Conservation (phyloP, 2,113 vertebrate genomes). For the Orthonyx spaldingii region DNA sequence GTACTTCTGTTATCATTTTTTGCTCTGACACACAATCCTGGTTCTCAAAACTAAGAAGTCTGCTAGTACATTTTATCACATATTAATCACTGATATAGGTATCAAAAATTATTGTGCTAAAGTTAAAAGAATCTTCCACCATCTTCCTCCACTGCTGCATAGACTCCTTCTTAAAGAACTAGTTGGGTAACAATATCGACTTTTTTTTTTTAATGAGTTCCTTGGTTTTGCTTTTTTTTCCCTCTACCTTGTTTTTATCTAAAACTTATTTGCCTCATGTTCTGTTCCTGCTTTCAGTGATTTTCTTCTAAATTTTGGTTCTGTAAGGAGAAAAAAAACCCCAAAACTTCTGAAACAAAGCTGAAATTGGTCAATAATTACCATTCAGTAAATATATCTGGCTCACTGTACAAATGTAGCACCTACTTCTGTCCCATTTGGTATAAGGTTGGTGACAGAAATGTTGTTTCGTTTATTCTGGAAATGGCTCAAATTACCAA, state of each 20-base stretch:
- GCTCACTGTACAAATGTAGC: background rate
- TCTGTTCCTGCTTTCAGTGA: background rate
- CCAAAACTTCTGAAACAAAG: background rate
- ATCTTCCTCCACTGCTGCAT: background rate
- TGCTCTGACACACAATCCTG: background rate
- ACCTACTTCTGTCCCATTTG: background rate
- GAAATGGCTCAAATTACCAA: background rate
- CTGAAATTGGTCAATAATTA: rapidly evolving
- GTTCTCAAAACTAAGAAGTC: background rate
- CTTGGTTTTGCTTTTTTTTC: background rate
- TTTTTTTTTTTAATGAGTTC: background rate
- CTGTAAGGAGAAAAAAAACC: background rate
- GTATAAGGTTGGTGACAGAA: background rate
- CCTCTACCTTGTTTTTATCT: background rate
- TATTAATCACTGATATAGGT: background rate
- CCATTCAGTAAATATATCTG: background rate
- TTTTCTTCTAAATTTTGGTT: background rate
- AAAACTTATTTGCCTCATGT: background rate
- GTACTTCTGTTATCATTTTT: background rate
- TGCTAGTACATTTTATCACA: background rate
- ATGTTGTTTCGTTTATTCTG: background rate
- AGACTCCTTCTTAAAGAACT: background rate
- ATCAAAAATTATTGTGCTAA: background rate
- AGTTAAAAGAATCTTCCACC: background rate
- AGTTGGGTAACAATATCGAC: background rate